These are phyloP conservation scores for Gallinago jamesoni DNA, from an alignment of 2,113 vertebrate species.

Conservation along the genomic window DNA sequence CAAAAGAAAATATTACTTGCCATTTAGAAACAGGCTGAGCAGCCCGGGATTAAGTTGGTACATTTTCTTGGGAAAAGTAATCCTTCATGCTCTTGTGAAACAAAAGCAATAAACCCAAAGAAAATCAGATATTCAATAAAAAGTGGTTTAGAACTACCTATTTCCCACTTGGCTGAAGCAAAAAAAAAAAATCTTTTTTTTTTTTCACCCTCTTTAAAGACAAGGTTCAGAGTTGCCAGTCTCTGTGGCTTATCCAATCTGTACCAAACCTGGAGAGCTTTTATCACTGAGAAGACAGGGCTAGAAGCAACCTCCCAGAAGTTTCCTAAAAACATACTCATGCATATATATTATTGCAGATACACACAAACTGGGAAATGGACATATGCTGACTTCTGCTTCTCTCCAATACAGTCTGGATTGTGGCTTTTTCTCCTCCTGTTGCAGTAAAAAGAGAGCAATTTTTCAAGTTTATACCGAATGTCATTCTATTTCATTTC, in stretches of 20 bases:
- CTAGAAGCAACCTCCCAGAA: background rate
- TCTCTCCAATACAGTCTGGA: slow-evolving; percentile 8
- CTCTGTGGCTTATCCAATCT: background rate
- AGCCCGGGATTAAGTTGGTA: background rate
- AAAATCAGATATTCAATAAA: slow-evolving; percentile 13
- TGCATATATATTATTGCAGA: background rate
- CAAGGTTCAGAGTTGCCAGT: background rate
- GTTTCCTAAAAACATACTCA: background rate
- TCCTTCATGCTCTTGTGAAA: background rate
- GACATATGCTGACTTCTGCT: slow-evolving; percentile 64
- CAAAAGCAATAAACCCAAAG: background rate
- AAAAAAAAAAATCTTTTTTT: background rate
- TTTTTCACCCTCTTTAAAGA: background rate
- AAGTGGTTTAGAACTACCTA: background rate
- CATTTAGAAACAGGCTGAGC: background rate
- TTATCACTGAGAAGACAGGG: background rate
- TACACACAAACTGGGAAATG: background rate
- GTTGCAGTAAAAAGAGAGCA: slow-evolving; percentile 57
- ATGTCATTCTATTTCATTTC: slow-evolving; percentile 68
- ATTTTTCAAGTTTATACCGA: slow-evolving; percentile 66
- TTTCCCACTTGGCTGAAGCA: slow-evolving; percentile 23
- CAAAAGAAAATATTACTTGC: background rate
- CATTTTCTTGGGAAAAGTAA: background rate
- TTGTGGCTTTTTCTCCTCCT: slow-evolving; percentile 46
- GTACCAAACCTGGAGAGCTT: background rate